These are phyloP conservation scores for Myiagra hebetior DNA, from an alignment of 2,113 vertebrate species.

Conservation along the genomic window DNA sequence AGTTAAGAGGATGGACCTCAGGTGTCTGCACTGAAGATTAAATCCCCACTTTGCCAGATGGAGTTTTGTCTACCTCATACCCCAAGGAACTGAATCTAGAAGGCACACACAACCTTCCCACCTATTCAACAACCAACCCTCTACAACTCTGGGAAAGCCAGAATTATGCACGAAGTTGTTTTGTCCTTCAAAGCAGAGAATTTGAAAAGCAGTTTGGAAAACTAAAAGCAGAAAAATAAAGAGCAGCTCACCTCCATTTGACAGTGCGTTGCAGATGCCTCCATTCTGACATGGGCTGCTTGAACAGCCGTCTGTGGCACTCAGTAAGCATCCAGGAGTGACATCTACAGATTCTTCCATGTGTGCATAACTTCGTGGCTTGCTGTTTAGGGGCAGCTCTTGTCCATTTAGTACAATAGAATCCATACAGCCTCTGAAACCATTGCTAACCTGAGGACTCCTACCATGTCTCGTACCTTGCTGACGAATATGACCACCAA, in stretches of 20 bases:
- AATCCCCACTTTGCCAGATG: background rate
- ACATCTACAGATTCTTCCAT: slow-evolving; percentile 90
- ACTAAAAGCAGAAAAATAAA: background rate
- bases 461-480: slow-evolving; percentile 76
- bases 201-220: background rate
- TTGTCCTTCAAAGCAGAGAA: background rate
- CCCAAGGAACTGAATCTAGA: background rate
- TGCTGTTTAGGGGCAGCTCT: slow-evolving; percentile 87
- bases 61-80: background rate
- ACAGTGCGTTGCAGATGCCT: slow-evolving; percentile 81
- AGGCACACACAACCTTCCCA: background rate
- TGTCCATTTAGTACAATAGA: slow-evolving; percentile 88
- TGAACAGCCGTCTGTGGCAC: slow-evolving; percentile 81
- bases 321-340: slow-evolving; percentile 83
- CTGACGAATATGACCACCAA: slow-evolving; percentile 89
- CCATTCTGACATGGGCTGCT: slow-evolving; percentile 91
- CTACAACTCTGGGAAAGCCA: background rate
- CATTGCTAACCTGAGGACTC: slow-evolving; percentile 81
- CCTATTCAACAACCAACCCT: background rate
- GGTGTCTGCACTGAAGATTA: background rate
- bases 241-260: slow-evolving; percentile 81
- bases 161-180: background rate
- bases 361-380: slow-evolving; percentile 78
- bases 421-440: slow-evolving; percentile 92
- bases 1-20: background rate